phyloP scores from a whole-genome alignment of 2,888 invertebrate genomes.

The Diarsia rubi region DNA sequence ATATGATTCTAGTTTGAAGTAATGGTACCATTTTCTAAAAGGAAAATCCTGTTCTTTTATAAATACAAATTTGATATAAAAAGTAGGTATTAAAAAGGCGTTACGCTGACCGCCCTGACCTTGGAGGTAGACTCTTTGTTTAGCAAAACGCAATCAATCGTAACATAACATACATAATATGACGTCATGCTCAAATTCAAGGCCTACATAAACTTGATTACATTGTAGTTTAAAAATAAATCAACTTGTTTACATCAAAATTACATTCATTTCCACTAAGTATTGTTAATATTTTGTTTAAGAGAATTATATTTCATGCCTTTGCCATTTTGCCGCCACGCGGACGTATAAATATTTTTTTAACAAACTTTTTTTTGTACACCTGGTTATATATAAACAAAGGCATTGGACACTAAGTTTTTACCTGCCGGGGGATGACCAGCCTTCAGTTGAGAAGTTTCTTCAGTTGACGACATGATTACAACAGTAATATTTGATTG shows the following conservation, averaged over 20 bases:
- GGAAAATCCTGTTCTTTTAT: not conserved
- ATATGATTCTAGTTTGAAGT: slow-evolving; percentile 2
- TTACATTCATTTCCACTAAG: not conserved
- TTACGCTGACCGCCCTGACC: slow-evolving; percentile 67
- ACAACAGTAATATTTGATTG: slow-evolving; percentile 36
- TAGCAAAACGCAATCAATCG: slow-evolving; percentile 71
- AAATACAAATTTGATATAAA: not conserved
- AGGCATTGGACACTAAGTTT: slow-evolving; percentile 66
- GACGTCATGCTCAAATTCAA: slow-evolving; percentile 66
- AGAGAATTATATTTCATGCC: not conserved
- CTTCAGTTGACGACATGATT: slow-evolving; percentile 87
- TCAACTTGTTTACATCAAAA: slow-evolving; percentile 37
- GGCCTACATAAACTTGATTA: slow-evolving; percentile 39
- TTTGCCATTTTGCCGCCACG: slow-evolving; percentile 16
- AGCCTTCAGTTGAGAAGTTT: slow-evolving; percentile 94
- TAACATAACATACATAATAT: slow-evolving; percentile 47
- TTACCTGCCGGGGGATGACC: slow-evolving; percentile 98
- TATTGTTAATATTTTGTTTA: not conserved
- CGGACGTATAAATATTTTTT: not conserved
- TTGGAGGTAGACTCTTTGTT: slow-evolving; percentile 76
- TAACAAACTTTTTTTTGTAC: not conserved
- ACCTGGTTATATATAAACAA: slow-evolving; percentile 49
- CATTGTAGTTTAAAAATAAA: slow-evolving; percentile 34
- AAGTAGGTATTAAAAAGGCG: not conserved
- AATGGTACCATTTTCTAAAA: not conserved